Base-by-base conservation (phyloP, 64 coral and sea anemone genomes). In the Montipora cactus region DNA sequence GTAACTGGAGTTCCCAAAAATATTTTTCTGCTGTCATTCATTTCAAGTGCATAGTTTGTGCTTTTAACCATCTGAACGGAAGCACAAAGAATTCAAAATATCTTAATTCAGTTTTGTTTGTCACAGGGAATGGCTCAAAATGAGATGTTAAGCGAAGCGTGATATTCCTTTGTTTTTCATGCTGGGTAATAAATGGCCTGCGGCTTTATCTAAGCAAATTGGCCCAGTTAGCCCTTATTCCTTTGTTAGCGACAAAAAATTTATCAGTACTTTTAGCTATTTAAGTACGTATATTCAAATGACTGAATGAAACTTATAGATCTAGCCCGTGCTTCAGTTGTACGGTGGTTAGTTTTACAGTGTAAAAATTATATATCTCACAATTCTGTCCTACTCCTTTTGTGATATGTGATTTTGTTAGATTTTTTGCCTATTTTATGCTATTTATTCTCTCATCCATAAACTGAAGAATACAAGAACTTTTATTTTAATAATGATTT, bases 71-170 rank as follows among this genome's bases (percentile, higher is more conserved):
- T 8, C 3, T 50, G n/a, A 72, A 86, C 82, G 62, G 82, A 70
- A 71, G 18, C 66, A 50, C 9, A 50, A 86, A 86, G 58, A 86
- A 86, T 86, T 86, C 20, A 5, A 86, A 86, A 23, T 71, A 86
- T 86, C 61, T 62, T 8, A 5, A 10, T 44, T 10, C 64, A 22
- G 64, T 16, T 57, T 66, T 55, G 23, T 66, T 12, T 22, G 58
- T 5, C 64, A 64, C 16, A 28, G 28, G 28, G 28, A 28, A 28
- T 7, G 14, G n/a, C 23, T 66, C 12, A 11, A 66, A 82, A 64
- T 66, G 57, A 25, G 22, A 23, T 66, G 55, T 66, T 66, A 46
- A 82, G 13, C 2, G 3, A 3, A 45, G 80, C 57, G 23, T 45
- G 22, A 82, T 82, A 44, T 82, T 70, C 44, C 66, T 51, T 21